These are phyloP conservation scores for Apocrypta bakeri DNA, from an alignment of 1,140 invertebrate genomes.

Conservation along the genomic window DNA sequence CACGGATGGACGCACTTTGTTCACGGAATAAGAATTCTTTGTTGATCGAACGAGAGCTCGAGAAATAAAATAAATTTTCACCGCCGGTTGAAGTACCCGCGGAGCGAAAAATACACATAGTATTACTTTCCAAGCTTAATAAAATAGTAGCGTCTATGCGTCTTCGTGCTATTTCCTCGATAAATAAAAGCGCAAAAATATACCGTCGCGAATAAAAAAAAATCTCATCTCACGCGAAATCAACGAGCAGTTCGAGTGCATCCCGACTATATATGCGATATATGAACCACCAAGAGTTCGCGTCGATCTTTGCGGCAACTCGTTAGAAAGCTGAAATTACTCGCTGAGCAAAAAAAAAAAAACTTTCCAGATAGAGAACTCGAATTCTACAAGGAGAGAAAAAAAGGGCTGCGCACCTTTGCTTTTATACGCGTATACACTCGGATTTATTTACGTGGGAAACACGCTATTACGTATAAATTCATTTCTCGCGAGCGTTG, in stretches of 20 bases:
- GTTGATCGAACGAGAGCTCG: background rate
- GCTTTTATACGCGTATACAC: background rate
- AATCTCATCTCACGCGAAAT: background rate
- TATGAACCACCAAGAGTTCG: slow-evolving; percentile 9
- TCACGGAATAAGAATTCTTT: background rate
- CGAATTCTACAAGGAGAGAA: background rate
- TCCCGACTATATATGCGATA: background rate
- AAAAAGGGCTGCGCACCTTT: background rate
- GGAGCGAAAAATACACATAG: background rate
- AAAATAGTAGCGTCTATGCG: too few relatives aligned
- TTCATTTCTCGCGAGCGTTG: slow-evolving; percentile 28
- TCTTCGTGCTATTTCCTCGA: too few relatives aligned
- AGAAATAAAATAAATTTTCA: background rate
- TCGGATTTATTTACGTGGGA: slow-evolving; percentile 29
- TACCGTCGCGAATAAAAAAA: too few relatives aligned
- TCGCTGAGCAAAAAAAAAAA: background rate
- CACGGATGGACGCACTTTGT: too few relatives aligned
- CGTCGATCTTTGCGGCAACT: slow-evolving; percentile 2
- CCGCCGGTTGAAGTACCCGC: too few relatives aligned
- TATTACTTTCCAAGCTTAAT: too few relatives aligned
- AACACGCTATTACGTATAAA: slow-evolving; percentile 40
- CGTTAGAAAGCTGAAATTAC: slow-evolving; percentile 47
- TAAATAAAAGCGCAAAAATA: too few relatives aligned
- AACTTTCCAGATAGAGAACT: slow-evolving; percentile 3
- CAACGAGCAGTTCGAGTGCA: slow-evolving; percentile 25